Evolutionary conservation across 2,797 vertebrate genomes (phyloP), one percentile per base, ranked within the genome.

Genomic region (Falco biarmicus): DNA sequence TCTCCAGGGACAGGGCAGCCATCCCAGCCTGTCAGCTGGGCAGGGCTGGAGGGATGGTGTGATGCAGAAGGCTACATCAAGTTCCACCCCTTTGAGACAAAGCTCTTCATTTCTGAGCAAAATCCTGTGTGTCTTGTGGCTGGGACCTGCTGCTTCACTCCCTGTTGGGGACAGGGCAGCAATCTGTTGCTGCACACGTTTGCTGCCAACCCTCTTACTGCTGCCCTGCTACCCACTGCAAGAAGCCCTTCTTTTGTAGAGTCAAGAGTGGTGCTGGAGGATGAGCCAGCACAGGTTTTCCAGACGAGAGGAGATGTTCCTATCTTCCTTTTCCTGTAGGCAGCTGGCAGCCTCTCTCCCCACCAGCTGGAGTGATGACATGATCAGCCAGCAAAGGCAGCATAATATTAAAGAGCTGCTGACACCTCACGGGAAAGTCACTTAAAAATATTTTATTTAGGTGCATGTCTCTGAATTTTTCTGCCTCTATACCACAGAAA

Each of bases 321-420:
- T 90, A 4, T 69, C 61, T 59, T 76, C 71, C 87, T 81, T 74
- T 60, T 75, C 84, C 82, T n/a, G 57, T 9, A 41, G 90, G 90
- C 86, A 92, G 86, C 93, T 92, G 95, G 90, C 88, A 90, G 37
- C 89, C 63, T 3, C 69, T 79, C 66, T 75, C 59, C 90, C n/a
- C 17, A 25, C 90, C 90, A 93, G 96, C 93, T 92, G 90, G 89
- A 89, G 65, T 6, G 48, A 75, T 9, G 28, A 74, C 79, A 68
- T 3, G 57, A 89, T 80, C 28, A 26, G 66, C 78, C 76, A 69
- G 65, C 73, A 85, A 60, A 91, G 75, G 63, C 87, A 84, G 84
- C 31, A 8, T 21, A 25, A 5, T 64, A 84, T 48, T 65, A 54
- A 84, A 90, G 78, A 87, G 89, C 86, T 90, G 50, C 81, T 66